Percentiles rank a stretch among this genome's conserved stretches.
Conservation (phyloP, 2,888 invertebrate genomes). For the Iselma pallidipennis region DNA sequence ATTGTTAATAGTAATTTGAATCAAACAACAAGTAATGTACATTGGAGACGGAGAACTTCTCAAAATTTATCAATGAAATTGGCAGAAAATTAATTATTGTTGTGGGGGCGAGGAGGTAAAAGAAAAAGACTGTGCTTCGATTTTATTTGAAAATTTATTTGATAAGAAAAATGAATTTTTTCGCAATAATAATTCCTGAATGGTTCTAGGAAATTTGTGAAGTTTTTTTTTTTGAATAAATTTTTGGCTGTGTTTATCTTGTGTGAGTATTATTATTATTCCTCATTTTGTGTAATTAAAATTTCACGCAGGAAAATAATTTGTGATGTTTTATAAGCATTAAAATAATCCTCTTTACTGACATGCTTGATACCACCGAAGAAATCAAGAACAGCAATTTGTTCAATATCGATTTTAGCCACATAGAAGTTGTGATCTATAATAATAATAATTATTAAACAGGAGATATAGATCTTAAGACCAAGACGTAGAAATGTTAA, state of each 20-base stretch:
- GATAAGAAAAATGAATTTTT: too few relatives aligned
- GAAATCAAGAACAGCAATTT: conserved; percentile 77
- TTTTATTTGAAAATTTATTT: not conserved
- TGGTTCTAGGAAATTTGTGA: too few relatives aligned
- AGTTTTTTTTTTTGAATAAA: too few relatives aligned
- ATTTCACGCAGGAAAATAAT: too few relatives aligned
- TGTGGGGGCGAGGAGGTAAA: too few relatives aligned
- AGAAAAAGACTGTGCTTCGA: conserved; percentile 9
- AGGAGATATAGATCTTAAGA: not conserved
- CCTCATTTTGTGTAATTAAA: too few relatives aligned
- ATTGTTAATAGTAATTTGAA: conserved; percentile 44
- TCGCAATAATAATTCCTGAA: too few relatives aligned
- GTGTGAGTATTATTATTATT: not conserved
- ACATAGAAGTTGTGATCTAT: conserved; percentile 80
- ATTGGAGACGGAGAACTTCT: conserved; percentile 58
- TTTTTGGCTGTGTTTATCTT: not conserved
- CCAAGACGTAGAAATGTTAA: not conserved
- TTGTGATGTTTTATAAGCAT: conserved; percentile 21
- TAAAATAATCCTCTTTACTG: conserved; percentile 63
- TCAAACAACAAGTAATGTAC: conserved; percentile 48
- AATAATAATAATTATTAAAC: conserved; percentile 4
- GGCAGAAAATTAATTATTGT: too few relatives aligned
- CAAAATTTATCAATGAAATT: conserved; percentile 40
- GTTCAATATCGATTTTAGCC: conserved; percentile 73
- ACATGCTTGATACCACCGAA: conserved; percentile 81